Base-by-base conservation (phyloP, 2,113 vertebrate genomes). In the Pitta sordida region DNA sequence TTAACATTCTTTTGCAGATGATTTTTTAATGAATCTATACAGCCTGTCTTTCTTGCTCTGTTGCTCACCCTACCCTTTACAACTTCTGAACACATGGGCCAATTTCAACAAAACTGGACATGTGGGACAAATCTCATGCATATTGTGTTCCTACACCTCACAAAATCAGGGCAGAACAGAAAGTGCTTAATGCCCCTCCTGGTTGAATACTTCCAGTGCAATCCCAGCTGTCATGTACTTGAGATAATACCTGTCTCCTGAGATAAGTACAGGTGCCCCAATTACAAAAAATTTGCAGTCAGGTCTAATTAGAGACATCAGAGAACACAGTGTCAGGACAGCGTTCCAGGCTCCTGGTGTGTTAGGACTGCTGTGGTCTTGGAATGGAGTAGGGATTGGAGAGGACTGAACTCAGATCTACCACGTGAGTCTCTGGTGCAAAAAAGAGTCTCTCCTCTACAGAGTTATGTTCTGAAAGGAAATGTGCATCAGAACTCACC, bases 1-100 rank as follows among this genome's bases (percentile, higher is more conserved):
- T 90, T 88, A 90, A 76, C 10, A 26, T 55, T 39, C 80, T 90
- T 83, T 77, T 91, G 83, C 55, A 91, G 67, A 46, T 90, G 76
- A 55, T 29, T 22, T 81, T 83, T 67, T 49, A 87, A 85, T 41
- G 30, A 71, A 79, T 44, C n/a, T 44, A 41, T 63, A 49, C 14
- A 71, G 27, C 9, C 68, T 36, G 10, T 26, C 46, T 78, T 74
- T 73, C 52, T 49, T 80, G 8, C 36, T 30, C 64, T 68, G 19
- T 52, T 62, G 46, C 60, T 73, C 34, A 58, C 30, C 18, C 34
- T 6, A 7, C 3, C 2, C 44, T 39, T 86, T 64, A 52, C 24
- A 92, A 29, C 3, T 17, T 83, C 58, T 64, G 65, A 78, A 56
- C 15, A 56, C 16, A 9, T 7, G 24, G 46, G 62, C 60, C 69